Evolutionary conservation across 2,797 vertebrate genomes (phyloP), one percentile per base, ranked within the genome.

Genomic region (Alcedo atthis): DNA sequence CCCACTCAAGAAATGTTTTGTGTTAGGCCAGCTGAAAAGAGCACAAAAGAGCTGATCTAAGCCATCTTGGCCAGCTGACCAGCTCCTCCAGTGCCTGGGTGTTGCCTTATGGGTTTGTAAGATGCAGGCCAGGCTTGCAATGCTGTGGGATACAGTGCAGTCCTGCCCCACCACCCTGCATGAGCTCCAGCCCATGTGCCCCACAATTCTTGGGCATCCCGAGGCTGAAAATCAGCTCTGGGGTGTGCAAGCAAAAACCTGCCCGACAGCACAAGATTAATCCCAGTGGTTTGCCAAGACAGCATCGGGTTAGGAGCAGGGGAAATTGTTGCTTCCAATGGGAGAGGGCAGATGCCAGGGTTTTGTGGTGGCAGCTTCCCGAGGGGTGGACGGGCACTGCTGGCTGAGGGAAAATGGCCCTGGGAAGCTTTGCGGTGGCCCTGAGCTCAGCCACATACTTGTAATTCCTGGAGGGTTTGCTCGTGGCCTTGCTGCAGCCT

Each of bases 1-100:
- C 95, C 93, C 95, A 91, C 85, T 94, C 93, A 81, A 92, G 81
- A 71, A 91, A 96, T 94, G 83, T 69, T 91, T 88, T 55, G 90
- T 32, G 46, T 64, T 69, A 90, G 74, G 93, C 85, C 63, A 88
- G 85, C 70, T 86, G 92, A 90, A 92, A 90, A 73, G 55, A 68
- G 84, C 75, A 90, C 69, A 49, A 28, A 53, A 77, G 64, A 89
- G 43, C 77, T 93, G 40, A 17, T 81, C 22, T 53, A 43, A 51
- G 35, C 16, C 68, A 8, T 16, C 14, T 4, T 4, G 2, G 63
- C 53, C 58, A 81, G 90, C 68, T 24, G 80, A 92, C 73, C 66
- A 33, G 51, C 55, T 82, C 71, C 25, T 80, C 63, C 71, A 8
- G 68, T 9, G 8, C 79, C 55, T 25, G 63, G 55, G 67, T 85